These are phyloP conservation scores for Aythya fuligula DNA, from an alignment of 2,797 vertebrate genomes.

Conservation along the genomic window DNA sequence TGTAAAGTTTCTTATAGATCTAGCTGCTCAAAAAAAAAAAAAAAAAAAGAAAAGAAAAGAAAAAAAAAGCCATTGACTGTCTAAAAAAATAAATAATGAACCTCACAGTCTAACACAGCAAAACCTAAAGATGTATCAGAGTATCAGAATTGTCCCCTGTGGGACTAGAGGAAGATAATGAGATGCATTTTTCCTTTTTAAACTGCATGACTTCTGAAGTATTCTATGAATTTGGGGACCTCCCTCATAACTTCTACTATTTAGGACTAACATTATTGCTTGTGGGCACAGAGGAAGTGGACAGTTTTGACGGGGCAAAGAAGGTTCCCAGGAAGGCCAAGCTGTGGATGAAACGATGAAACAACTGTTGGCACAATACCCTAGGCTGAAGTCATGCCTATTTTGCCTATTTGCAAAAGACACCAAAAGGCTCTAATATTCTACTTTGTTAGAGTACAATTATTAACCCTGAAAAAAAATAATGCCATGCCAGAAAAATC, in stretches of 20 bases:
- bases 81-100: neutral
- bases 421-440: neutral
- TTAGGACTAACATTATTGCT: neutral
- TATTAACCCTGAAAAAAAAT: neutral
- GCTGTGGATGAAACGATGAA: neutral
- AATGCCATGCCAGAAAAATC: neutral
- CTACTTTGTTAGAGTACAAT: neutral
- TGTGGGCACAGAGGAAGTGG: neutral
- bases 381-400: neutral
- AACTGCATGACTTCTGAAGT: neutral
- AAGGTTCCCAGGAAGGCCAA: neutral
- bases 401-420: neutral
- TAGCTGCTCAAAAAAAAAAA: neutral
- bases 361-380: neutral
- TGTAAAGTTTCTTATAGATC: neutral
- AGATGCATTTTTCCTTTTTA: neutral
- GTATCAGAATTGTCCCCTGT: fast-evolving
- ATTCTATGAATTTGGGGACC: neutral
- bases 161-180: neutral
- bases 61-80: neutral
- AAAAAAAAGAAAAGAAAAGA: too few relatives aligned
- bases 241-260: neutral
- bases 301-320: neutral
- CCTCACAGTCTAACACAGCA: neutral
- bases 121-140: neutral